Base-by-base conservation (phyloP, 2,888 invertebrate species). In the Nysson spinosus region DNA sequence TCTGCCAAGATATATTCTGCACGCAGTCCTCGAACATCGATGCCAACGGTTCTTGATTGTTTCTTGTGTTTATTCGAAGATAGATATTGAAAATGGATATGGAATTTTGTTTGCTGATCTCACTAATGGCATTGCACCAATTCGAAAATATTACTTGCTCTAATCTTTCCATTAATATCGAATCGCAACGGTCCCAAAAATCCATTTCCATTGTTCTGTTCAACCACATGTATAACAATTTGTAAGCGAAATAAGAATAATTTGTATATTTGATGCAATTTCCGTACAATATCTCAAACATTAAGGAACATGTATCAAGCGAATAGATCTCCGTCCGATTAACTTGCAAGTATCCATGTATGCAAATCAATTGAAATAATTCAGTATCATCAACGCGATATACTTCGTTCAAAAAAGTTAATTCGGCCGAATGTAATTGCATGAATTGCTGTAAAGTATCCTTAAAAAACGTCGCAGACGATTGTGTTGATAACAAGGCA, bases 91-190 rank as follows among this genome's bases (percentile, higher is more conserved):
- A 90, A 64, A 91, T 84, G 9, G 76, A 56, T 3, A 63, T 81
- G 62, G 88, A 87, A 71, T 90, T 91, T 34, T 89, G 84, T 75
- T 90, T 90, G 72, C 89, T 88, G 5, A 91, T 87, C 49, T 90
- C 91, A 57, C 88, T 88, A 6, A 91, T 87, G 16, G 90, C 89
- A 73, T 90, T 91, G 75, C 91, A 91, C 91, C 91, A 92, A 77
- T 91, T 92, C 42, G 91, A 89, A 75, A 89, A 90, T 4, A 90
- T 87, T 61, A 91, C 83, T 66, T 87, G 85, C 4, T 91, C 83
- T 30, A 91, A 72, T 68, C 82, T 87, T 5, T 86, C 79, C 71
- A 88, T 86, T 52, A 88, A 82, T n/a, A 72, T 80, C 28, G 85
- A 78, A 22, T 70, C 62, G 2, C 81, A 68, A 61, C 88, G 79